Conservation (phyloP, 1,140 invertebrate species). For the Micrasema minimum region DNA sequence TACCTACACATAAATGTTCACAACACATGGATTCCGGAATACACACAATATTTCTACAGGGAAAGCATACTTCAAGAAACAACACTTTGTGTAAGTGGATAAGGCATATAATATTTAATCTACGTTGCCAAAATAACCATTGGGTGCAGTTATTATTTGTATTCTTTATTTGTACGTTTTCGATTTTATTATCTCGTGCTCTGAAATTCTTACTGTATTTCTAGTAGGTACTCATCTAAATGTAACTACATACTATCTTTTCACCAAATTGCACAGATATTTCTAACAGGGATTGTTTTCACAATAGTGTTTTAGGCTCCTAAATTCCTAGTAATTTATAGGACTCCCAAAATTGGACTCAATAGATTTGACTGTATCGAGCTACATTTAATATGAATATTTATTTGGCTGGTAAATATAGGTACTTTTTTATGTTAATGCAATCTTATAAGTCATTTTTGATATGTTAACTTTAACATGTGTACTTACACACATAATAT, state of each 20-base stretch:
- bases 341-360: too few relatives aligned
- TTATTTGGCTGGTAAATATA: too few relatives aligned
- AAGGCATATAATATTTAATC: conserved; percentile 21
- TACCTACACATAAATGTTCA: background rate
- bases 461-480: conserved; percentile 15
- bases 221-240: too few relatives aligned
- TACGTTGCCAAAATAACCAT: conserved; percentile 19
- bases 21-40: conserved; percentile 21
- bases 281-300: too few relatives aligned
- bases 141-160: conserved; percentile 10
- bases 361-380: too few relatives aligned
- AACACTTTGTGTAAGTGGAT: conserved; percentile 24
- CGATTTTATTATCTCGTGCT: conserved; percentile 21
- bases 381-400: too few relatives aligned
- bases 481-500: too few relatives aligned
- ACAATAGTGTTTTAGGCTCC: too few relatives aligned
- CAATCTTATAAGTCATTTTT: conserved; percentile 12
- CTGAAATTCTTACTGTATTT: conserved; percentile 5
- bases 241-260: too few relatives aligned
- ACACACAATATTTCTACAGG: conserved; percentile 16
- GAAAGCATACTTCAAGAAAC: conserved; percentile 7
- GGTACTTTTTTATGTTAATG: too few relatives aligned
- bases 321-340: too few relatives aligned
- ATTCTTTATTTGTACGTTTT: conserved; percentile 17
- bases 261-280: too few relatives aligned